Base-by-base conservation (phyloP, 2,113 vertebrate genomes). In the Pseudopodoces humilis region DNA sequence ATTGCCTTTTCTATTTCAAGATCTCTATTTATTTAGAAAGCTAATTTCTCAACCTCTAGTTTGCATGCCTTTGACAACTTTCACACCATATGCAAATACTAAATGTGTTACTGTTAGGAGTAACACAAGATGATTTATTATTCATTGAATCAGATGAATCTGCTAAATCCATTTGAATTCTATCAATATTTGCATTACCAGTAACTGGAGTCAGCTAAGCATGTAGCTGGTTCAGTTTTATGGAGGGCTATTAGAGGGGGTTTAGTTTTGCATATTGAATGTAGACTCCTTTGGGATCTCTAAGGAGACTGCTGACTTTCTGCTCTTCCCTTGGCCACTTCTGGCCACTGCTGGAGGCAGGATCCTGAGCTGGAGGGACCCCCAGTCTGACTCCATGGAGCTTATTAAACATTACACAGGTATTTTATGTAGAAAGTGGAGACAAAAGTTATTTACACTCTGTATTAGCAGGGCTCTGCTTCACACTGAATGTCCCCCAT, bases 51-150 rank as follows among this genome's bases (percentile, higher is more conserved):
- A 95, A 60, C 28, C 81, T 96, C 95, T 97, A 90, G 74, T 98
- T 98, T 98, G 98, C 98, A 98, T 98, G 92, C 70, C 83, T 93
- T 92, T 95, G 92, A 96, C 97, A 97, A 97, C 90, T 80, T 96
- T 95, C 98, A 98, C 98, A 98, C 65, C 46, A 62, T 83, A 98
- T 98, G 98, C 98, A 98, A 98, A 98, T 98, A 88, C 43, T 83
- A 83, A 95, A 96, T 94, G 80, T 94, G 89, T 97, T 97, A 94
- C 92, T 96, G 90, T 95, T 95, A 96, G 81, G 70, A 89, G 96
- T 96, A 97, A 62, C 47, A 70, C 30, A 88, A 97, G 94, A 97
- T 96, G 94, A 93, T 92, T 88, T 96, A 71, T 92, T 96, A 81
- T 89, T 92, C 88, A 94, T 96, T 93, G 97, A 97, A 97, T 97